Percentiles rank a stretch among this genome's conserved stretches.
These are phyloP conservation scores for Luperina nickerlii DNA, from an alignment of 2,888 invertebrate genomes.

Conservation along the genomic window DNA sequence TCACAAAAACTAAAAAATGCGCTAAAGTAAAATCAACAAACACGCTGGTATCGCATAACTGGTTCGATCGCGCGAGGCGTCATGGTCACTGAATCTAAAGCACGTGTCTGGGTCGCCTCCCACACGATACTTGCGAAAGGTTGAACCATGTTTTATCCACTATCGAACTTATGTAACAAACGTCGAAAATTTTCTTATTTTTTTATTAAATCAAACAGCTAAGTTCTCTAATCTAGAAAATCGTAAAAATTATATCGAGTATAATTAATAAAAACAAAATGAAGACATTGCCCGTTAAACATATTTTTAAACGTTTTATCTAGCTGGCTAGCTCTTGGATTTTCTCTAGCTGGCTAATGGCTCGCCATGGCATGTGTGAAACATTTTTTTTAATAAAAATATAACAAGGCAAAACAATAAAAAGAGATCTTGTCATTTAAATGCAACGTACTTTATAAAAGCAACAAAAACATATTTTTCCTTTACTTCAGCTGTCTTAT, in stretches of 20 bases:
- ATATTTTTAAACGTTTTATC: not conserved
- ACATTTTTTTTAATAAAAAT: too few species aligned
- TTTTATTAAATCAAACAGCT: not conserved
- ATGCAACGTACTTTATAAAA: not conserved
- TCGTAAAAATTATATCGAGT: not conserved
- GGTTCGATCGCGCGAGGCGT: not conserved
- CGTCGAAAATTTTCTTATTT: not conserved
- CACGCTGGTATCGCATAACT: not conserved
- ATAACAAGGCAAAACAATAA: not conserved
- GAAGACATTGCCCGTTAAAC: not conserved
- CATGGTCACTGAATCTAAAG: constrained; percentile 50
- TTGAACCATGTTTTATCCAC: constrained; percentile 3
- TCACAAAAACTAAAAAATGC: not conserved
- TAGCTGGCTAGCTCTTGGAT: not conserved
- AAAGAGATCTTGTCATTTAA: not conserved
- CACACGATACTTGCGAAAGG: constrained; percentile 9
- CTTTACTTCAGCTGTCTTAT: not conserved
- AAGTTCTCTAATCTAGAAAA: not conserved
- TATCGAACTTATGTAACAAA: not conserved
- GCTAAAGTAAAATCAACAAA: not conserved
- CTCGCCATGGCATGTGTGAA: not conserved
- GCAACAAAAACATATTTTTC: not conserved
- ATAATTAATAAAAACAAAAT: not conserved
- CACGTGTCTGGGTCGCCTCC: constrained; percentile 28
- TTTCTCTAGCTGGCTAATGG: not conserved